Conservation (phyloP, 2,888 invertebrate genomes). For the Digitonthophagus gazella region DNA sequence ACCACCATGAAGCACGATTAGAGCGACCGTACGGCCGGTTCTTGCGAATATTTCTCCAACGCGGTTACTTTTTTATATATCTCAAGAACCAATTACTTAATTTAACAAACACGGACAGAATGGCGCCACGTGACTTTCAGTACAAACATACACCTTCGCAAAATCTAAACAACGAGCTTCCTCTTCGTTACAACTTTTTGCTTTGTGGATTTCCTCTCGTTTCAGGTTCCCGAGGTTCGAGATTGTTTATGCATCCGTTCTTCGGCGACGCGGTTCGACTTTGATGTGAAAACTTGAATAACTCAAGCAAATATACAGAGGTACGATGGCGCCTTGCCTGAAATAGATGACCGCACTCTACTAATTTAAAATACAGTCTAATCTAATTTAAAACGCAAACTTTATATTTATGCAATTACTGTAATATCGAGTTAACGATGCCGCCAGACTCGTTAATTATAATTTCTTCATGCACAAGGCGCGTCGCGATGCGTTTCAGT, state of each 20-base stretch:
- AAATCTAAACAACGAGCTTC: neutral
- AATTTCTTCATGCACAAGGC: neutral
- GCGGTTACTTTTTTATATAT: neutral
- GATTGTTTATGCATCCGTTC: neutral
- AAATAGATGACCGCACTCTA: neutral
- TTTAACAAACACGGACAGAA: neutral
- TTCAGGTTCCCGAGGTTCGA: neutral
- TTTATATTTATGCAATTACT: neutral
- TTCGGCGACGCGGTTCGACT: neutral
- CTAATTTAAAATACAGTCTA: neutral
- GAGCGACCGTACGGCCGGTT: neutral
- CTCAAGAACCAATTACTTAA: neutral
- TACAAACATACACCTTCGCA: neutral
- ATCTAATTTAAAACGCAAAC: neutral
- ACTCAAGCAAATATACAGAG: constrained; percentile 3
- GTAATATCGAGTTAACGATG: too few species aligned
- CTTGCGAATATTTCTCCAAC: neutral
- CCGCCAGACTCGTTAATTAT: neutral
- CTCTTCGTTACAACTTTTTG: neutral
- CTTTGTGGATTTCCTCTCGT: neutral
- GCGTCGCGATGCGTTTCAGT: neutral
- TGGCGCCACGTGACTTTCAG: too few species aligned
- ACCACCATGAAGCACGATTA: neutral
- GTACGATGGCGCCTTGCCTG: neutral
- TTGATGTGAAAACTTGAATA: constrained; percentile 15